phyloP scores from a whole-genome alignment of 1,140 invertebrate genomes.

The Helicoverpa zea region DNA sequence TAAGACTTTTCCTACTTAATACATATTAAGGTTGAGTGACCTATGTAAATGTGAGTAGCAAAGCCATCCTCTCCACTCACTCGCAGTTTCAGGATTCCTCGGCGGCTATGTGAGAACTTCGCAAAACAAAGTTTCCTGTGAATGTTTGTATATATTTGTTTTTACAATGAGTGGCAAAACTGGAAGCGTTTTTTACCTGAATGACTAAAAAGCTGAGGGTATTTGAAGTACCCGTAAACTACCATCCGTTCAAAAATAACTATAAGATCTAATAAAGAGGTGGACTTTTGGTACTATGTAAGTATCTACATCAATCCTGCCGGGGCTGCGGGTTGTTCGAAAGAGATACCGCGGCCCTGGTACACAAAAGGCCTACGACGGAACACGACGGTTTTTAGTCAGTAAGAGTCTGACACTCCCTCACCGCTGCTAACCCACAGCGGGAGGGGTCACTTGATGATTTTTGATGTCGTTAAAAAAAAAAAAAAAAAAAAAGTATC shows the following conservation, averaged over 20 bases:
- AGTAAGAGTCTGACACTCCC: too few relatives aligned
- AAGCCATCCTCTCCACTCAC: conserved; percentile 70
- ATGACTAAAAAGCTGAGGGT: conserved; percentile 29
- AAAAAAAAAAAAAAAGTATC: too few relatives aligned
- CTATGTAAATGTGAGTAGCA: conserved; percentile 73
- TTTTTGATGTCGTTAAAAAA: too few relatives aligned
- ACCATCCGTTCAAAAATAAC: too few relatives aligned
- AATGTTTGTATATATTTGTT: conserved; percentile 79
- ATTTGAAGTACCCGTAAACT: not conserved
- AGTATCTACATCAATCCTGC: too few relatives aligned
- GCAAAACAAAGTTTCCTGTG: conserved; percentile 66
- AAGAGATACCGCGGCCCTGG: too few relatives aligned
- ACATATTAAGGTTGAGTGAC: conserved; percentile 60
- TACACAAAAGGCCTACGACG: too few relatives aligned
- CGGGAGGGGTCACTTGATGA: too few relatives aligned
- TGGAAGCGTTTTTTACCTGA: conserved; percentile 61
- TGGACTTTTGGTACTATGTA: too few relatives aligned
- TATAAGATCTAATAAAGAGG: not conserved
- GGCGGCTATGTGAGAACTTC: conserved; percentile 73
- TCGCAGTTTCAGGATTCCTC: conserved; percentile 73
- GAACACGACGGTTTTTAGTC: too few relatives aligned
- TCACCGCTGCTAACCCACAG: too few relatives aligned
- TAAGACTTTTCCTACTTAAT: not conserved
- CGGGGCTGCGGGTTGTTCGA: too few relatives aligned
- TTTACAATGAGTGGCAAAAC: conserved; percentile 72